These are phyloP conservation scores for Indicator maculatus DNA, from an alignment of 2,113 vertebrate genomes.

Conservation along the genomic window DNA sequence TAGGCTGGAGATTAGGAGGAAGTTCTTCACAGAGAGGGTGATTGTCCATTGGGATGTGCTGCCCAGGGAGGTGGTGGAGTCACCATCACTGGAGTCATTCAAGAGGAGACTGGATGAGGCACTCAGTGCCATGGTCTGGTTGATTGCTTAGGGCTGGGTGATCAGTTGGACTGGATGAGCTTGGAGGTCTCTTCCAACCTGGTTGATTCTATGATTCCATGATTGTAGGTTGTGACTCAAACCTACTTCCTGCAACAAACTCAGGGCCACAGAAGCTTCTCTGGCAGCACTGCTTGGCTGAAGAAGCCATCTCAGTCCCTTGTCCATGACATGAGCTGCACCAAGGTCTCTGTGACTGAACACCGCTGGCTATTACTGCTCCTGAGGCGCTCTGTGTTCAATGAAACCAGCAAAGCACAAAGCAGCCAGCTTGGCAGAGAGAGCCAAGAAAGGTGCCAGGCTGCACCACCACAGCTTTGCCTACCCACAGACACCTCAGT, in stretches of 20 bases:
- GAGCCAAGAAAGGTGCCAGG: neutral
- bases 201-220: neutral
- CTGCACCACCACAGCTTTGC: neutral
- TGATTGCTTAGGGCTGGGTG: no score
- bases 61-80: no score
- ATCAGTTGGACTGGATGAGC: no score
- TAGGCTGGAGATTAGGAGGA: no score
- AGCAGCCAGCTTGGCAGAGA: slow-evolving; percentile 1
- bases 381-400: neutral
- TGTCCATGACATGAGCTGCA: neutral
- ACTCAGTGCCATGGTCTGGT: no score
- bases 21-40: no score
- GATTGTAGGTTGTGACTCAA: neutral
- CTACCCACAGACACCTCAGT: neutral
- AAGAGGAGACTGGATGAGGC: no score
- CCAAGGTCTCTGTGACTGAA: neutral
- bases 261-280: neutral
- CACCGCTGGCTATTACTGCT: neutral
- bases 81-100: no score
- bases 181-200: no score
- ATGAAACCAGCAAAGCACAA: slow-evolving; percentile 23
- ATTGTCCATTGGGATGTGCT: no score
- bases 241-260: slow-evolving; percentile 7
- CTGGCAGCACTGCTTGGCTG: slow-evolving; percentile 12
- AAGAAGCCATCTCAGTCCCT: slow-evolving; percentile 20